phyloP scores from a whole-genome alignment of 2,888 invertebrate genomes.

The Poecilobothrus nobilitatus region DNA sequence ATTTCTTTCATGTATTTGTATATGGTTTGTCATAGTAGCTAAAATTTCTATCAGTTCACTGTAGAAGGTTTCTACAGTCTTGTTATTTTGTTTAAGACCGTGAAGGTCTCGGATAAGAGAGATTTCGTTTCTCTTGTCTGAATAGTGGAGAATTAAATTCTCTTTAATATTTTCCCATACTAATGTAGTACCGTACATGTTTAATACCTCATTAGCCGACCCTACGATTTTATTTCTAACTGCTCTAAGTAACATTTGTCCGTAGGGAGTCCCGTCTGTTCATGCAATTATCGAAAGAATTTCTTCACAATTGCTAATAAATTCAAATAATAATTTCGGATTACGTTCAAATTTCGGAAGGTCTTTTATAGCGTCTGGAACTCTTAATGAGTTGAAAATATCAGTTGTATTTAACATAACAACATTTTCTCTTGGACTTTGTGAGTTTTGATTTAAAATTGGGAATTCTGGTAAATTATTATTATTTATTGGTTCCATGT shows the following conservation, averaged over 20 bases:
- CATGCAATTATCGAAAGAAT: constrained; percentile 16
- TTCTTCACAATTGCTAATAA: constrained; percentile 22
- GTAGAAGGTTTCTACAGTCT: constrained; percentile 23
- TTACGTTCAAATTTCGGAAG: constrained; percentile 20
- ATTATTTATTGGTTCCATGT: too few species aligned
- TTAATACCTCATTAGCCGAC: constrained; percentile 22
- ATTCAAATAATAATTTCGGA: constrained; percentile 18
- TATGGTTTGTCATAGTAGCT: constrained; percentile 23
- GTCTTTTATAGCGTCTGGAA: constrained; percentile 24
- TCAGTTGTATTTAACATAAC: background rate
- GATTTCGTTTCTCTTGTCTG: constrained; percentile 23
- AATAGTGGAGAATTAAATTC: constrained; percentile 22
- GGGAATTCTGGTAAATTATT: too few species aligned
- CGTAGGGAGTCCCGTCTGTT: constrained; percentile 18
- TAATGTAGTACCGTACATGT: constrained; percentile 22
- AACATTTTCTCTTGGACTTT: too few species aligned
- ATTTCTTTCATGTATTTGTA: constrained; percentile 23
- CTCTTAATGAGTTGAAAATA: constrained; percentile 18
- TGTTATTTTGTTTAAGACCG: constrained; percentile 16
- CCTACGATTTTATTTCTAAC: constrained; percentile 23
- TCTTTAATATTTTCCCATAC: constrained; percentile 21
- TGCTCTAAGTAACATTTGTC: constrained; percentile 18
- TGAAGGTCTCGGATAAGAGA: constrained; percentile 23
- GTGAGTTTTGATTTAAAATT: too few species aligned
- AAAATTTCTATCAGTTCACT: constrained; percentile 25